Base-by-base conservation (phyloP, 2,888 invertebrate species). In the Drosophila nr. fundita region DNA sequence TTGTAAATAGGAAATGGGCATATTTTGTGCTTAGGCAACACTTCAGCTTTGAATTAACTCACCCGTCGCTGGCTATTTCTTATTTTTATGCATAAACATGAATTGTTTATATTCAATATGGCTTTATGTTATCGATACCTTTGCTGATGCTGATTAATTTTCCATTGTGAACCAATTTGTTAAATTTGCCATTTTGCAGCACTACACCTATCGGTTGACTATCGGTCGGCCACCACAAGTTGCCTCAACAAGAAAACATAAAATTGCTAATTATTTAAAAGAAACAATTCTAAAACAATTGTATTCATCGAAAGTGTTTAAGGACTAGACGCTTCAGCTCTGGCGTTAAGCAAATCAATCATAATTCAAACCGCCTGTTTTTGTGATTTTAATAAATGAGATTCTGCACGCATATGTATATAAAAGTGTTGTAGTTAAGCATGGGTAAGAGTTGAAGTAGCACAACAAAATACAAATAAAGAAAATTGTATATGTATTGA, bases 171-270 rank as follows among this genome's bases (percentile, higher is more conserved):
- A 24, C 29, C 13, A 2, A 11, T 4, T 34, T 30, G n/a, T 15
- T 4, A 11, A 1, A 38, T 34, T 0, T 0, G 10, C 0, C 38
- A n/a, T 13, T 57, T 29, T 18, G 18, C 78, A 73, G 4, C 79
- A 79, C 79, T 70, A 29, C n/a, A 36, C 18, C 10, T 65, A 59
- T 74, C 52, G 55, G 4, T 1, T 10, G 42, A 5, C 45, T 75
- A 79, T 78, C 80, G 80, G 10, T 53, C 21, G 29, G 4, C 79
- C 76, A 63, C 76, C 78, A 80, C 80, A 76, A 45, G 29, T 60
- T 60, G 54, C 65, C 67, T 78, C 49, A 68, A 61, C 80, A 76
- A 76, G 71, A 76, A 79, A 79, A 78, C 72, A 78, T 76, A 75
- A 76, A 76, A 71, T 71, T 79, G 64, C 55, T 64, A 75, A 63